Conservation (phyloP, 2,888 invertebrate genomes). For the Siphlonurus alternatus region DNA sequence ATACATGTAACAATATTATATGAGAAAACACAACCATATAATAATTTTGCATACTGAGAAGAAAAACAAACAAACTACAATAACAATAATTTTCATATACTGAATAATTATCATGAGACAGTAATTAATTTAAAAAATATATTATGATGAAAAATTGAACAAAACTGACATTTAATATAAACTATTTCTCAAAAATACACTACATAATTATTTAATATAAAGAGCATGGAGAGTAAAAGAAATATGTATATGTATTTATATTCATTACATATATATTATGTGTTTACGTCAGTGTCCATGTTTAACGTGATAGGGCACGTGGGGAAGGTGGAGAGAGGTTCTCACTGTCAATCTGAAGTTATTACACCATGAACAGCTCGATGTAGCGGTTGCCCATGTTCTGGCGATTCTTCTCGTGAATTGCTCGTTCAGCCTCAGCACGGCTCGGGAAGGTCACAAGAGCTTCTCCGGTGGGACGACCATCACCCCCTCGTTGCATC, state of each 20-base stretch:
- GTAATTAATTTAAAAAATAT: neutral
- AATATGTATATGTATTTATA: neutral
- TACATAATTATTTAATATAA: neutral
- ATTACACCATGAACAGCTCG: slow-evolving; percentile 25
- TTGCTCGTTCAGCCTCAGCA: slow-evolving; percentile 28
- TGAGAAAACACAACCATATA: neutral
- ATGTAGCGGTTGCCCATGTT: slow-evolving; percentile 27
- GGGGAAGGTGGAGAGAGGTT: no score
- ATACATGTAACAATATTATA: no score
- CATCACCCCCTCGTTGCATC: slow-evolving; percentile 26
- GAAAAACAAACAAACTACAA: no score
- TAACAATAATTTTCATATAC: neutral
- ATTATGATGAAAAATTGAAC: neutral
- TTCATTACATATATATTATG: neutral
- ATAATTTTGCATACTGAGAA: no score
- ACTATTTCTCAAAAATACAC: neutral
- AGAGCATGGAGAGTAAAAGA: neutral
- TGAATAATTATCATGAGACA: neutral
- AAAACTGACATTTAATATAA: neutral
- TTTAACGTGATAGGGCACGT: neutral
- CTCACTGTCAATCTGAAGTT: neutral
- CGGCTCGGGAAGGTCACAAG: slow-evolving; percentile 26
- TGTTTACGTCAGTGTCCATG: no score
- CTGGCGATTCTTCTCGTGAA: slow-evolving; percentile 27
- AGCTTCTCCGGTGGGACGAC: slow-evolving; percentile 27